Conservation (phyloP, 2,797 vertebrate species). For the Cossypha caffra region DNA sequence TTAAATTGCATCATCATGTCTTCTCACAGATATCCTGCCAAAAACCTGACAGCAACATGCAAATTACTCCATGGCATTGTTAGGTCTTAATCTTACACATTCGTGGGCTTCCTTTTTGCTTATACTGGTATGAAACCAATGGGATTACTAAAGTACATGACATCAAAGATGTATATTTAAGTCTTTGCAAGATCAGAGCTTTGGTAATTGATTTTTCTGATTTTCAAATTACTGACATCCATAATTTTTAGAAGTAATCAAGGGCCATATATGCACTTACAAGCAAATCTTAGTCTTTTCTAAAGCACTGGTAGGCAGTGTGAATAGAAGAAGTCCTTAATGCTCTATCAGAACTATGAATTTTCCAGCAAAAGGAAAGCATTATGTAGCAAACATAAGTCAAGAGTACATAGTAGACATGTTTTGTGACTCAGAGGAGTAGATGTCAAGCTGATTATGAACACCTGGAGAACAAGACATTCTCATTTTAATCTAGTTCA, state of each 20-base stretch:
- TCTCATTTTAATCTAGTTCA: background rate
- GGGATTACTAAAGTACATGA: background rate
- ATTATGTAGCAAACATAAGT: background rate
- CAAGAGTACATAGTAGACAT: background rate
- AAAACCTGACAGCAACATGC: background rate
- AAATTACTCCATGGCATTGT: background rate
- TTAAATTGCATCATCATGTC: background rate
- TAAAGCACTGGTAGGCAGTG: background rate
- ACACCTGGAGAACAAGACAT: background rate
- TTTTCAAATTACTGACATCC: background rate
- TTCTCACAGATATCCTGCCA: background rate
- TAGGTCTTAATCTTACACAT: background rate
- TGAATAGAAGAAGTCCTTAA: background rate
- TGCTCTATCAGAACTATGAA: background rate
- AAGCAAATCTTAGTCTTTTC: background rate
- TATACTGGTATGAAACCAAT: background rate
- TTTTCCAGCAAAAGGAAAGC: background rate
- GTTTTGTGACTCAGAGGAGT: background rate
- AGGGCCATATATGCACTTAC: background rate
- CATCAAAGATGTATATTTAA: background rate
- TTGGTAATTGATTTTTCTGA: background rate
- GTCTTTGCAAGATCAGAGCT: background rate
- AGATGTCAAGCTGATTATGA: background rate
- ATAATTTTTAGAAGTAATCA: background rate
- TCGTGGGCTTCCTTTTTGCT: background rate